These are phyloP conservation scores for Meandrusa payeni DNA, from an alignment of 2,888 invertebrate genomes.

Conservation along the genomic window DNA sequence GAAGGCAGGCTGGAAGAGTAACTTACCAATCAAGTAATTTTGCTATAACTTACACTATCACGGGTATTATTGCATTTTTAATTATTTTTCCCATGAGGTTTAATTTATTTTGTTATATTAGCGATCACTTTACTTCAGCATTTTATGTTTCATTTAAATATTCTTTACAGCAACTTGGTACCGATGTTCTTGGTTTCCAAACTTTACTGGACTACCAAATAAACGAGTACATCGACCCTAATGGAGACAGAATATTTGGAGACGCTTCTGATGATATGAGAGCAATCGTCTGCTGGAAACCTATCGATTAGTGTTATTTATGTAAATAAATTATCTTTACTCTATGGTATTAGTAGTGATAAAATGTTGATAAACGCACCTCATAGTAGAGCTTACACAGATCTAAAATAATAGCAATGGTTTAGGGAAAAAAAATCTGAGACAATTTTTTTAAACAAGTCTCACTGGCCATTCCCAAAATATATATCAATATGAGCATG, in stretches of 20 bases:
- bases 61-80: too few relatives aligned
- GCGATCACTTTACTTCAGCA: too few relatives aligned
- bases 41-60: too few relatives aligned
- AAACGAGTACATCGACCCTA: conserved; percentile 86
- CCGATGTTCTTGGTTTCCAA: conserved; percentile 89
- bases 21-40: too few relatives aligned
- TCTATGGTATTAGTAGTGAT: conserved; percentile 10
- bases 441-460: too few relatives aligned
- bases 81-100: too few relatives aligned
- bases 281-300: conserved; percentile 90
- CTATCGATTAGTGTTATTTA: conserved; percentile 43
- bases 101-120: too few relatives aligned
- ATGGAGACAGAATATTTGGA: conserved; percentile 87
- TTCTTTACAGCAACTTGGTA: conserved; percentile 87
- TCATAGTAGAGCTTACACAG: conserved; percentile 7
- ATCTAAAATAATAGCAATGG: conserved; percentile 16
- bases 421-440: too few relatives aligned
- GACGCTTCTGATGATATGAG: conserved; percentile 88
- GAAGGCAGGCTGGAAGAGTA: too few relatives aligned
- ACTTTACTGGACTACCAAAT: conserved; percentile 89
- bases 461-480: too few relatives aligned
- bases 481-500: too few relatives aligned
- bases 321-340: conserved; percentile 3
- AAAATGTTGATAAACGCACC: conserved; percentile 3
- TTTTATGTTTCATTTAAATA: too few relatives aligned